Evolutionary conservation across 2,797 vertebrate species (phyloP), one percentile per base, ranked within the genome.

Genomic region (Danio choprae): DNA sequence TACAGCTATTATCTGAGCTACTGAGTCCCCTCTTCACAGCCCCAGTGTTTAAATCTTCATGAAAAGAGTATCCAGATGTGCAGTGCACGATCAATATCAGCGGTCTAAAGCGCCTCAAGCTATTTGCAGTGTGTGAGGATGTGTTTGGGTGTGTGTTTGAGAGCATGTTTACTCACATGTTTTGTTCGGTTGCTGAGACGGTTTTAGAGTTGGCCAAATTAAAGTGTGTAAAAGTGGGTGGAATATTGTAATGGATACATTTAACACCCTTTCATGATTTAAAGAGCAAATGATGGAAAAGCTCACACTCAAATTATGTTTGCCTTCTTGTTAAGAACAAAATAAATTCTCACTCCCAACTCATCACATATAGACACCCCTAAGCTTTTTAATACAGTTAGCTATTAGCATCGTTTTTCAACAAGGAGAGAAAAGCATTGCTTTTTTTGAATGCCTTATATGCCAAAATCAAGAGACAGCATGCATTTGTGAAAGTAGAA

Each of bases 191-290:
- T 81, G 65, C 70, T 73, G 51, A 74, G 74, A 79, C n/a, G 12
- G 62, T 63, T 83, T 73, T 79, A 74, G 22, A 29, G 4, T 15
- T 58, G 59, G 38, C 70, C 48, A 81, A 85, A 83, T 81, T 29
- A 77, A 58, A 59, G 59, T 56, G 62, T 73, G 50, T 81, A 83
- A 85, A 85, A 85, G 81, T 58, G 65, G 60, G 74, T 83, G 79
- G 72, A 79, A 83, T 62, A 56, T 62, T 83, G 83, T 81, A 79
- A 79, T 80, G 65, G 65, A 48, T 10, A 56, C 41, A 41, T 81
- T 83, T 81, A 80, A 83, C 76, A 81, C 76, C 62, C 59, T 51
- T 51, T 77, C 46, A 72, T 73, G 58, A 81, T 63, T 81, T 81
- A 83, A 81, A 79, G 41, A 60, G 60, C 59, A 44, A 69, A 72